Conservation (phyloP, 2,888 invertebrate species). For the Torymus texanus region DNA sequence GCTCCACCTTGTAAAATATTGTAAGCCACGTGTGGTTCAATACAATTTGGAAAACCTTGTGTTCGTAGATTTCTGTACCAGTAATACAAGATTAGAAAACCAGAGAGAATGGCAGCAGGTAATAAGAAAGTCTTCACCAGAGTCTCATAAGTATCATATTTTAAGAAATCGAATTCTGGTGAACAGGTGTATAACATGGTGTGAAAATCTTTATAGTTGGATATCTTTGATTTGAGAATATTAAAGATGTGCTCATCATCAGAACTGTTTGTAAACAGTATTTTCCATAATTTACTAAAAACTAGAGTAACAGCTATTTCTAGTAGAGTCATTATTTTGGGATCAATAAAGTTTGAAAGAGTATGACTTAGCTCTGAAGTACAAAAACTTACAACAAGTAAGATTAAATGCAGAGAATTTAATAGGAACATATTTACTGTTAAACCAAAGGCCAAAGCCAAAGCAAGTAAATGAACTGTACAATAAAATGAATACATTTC, state of each 20-base stretch:
- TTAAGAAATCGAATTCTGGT: slow-evolving; percentile 85
- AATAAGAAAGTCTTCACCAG: slow-evolving; percentile 78
- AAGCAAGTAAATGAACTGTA: slow-evolving; percentile 58
- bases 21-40: slow-evolving; percentile 81
- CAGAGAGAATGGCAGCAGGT: slow-evolving; percentile 77
- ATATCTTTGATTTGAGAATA: slow-evolving; percentile 83
- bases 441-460: slow-evolving; percentile 58
- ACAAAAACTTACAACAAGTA: slow-evolving; percentile 72
- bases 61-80: slow-evolving; percentile 72
- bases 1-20: slow-evolving; percentile 83
- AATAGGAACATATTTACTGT: slow-evolving; percentile 77
- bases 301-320: slow-evolving; percentile 65
- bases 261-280: slow-evolving; percentile 64
- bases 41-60: slow-evolving; percentile 70
- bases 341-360: slow-evolving; percentile 59
- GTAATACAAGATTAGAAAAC: slow-evolving; percentile 72
- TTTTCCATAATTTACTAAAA: slow-evolving; percentile 63
- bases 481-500: slow-evolving; percentile 71
- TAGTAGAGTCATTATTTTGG: slow-evolving; percentile 52
- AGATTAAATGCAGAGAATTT: slow-evolving; percentile 76
- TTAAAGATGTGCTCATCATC: slow-evolving; percentile 84
- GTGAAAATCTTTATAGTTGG: slow-evolving; percentile 83
- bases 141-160: slow-evolving; percentile 76
- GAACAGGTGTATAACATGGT: slow-evolving; percentile 87
- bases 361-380: slow-evolving; percentile 55